These are phyloP conservation scores for Mesodorylaimus sp. DNA, from an alignment of 2,888 invertebrate genomes.

Conservation along the genomic window DNA sequence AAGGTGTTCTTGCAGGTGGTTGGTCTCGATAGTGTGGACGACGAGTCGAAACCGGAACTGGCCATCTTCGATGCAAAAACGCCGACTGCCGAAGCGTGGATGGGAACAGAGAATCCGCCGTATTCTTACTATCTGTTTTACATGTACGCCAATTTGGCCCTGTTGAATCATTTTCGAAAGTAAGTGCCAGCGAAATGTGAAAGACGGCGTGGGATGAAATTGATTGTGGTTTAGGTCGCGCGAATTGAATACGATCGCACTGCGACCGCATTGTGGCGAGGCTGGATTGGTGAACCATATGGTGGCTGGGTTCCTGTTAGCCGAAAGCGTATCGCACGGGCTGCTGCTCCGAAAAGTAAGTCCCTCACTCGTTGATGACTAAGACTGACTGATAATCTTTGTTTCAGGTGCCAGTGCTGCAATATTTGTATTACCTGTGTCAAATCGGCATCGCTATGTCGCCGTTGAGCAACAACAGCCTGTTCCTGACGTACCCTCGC, in stretches of 20 bases:
- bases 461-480: too few relatives aligned
- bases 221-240: constrained; percentile 46
- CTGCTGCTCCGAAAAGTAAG: constrained; percentile 69
- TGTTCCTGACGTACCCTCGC: neutral
- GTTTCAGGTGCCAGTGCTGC: neutral
- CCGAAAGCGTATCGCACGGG: constrained; percentile 96
- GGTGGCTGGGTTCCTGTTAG: constrained; percentile 83
- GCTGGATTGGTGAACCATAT: constrained; percentile 94
- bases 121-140: constrained; percentile 96
- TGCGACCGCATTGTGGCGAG: constrained; percentile 95
- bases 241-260: constrained; percentile 74
- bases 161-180: constrained; percentile 81
- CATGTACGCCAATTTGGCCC: constrained; percentile 88
- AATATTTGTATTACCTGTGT: neutral
- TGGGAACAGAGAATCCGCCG: constrained; percentile 78
- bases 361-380: constrained; percentile 38
- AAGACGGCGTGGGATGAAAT: neutral
- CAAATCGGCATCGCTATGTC: too few relatives aligned
- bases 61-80: constrained; percentile 54
- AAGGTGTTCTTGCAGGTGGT: constrained; percentile 50
- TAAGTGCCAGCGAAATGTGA: constrained; percentile 25
- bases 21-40: constrained; percentile 96
- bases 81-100: constrained; percentile 63
- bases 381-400: constrained; percentile 1
- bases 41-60: constrained; percentile 95